phyloP scores from a whole-genome alignment of 2,113 vertebrate genomes.

The Pholis gunnellus region DNA sequence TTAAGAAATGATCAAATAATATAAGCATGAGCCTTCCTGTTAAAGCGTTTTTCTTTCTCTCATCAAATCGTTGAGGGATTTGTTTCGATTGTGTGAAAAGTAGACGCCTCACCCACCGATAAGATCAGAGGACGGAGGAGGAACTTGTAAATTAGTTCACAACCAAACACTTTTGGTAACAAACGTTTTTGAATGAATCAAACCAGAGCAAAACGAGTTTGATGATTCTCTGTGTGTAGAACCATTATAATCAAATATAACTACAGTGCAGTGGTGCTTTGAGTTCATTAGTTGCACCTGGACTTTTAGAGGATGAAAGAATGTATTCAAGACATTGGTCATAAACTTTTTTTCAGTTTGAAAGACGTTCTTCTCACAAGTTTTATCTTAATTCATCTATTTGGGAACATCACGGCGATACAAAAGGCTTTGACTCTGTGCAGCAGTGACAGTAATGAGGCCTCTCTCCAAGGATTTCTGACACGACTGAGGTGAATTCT shows the following conservation, averaged over 20 bases:
- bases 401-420: not conserved
- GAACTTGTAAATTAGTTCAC: too few species aligned
- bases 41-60: not conserved
- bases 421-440: not conserved
- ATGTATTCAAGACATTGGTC: not conserved
- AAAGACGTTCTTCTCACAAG: not conserved
- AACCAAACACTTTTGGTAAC: too few species aligned
- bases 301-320: not conserved
- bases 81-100: too few species aligned
- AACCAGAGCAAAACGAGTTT: not conserved
- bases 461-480: constrained; percentile 37
- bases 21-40: too few species aligned
- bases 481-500: not conserved
- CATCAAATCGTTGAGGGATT: not conserved
- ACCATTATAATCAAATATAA: too few species aligned
- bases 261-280: not conserved
- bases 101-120: too few species aligned
- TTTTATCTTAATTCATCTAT: not conserved
- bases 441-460: not conserved
- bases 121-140: too few species aligned
- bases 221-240: too few species aligned
- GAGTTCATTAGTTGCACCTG: not conserved
- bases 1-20: too few species aligned
- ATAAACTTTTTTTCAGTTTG: not conserved
- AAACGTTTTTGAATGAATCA: not conserved